A percentile compares a stretch with the other conserved stretches of the same genome.
These are phyloP conservation scores for Archivesica marissinica DNA, from an alignment of 1,140 invertebrate species.

Conservation along the genomic window DNA sequence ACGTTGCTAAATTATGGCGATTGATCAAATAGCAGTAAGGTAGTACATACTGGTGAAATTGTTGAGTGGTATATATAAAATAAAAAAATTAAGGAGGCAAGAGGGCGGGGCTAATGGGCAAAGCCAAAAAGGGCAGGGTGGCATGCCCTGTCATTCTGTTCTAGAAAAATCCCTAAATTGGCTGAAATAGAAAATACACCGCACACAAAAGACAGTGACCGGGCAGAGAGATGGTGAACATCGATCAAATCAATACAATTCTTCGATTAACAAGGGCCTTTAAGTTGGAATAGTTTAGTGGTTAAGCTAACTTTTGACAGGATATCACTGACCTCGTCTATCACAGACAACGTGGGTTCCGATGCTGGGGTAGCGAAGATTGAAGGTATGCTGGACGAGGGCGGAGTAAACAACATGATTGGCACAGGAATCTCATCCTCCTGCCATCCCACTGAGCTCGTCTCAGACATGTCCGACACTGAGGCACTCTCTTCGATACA, in stretches of 20 bases:
- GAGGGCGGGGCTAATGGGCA: too few relatives aligned
- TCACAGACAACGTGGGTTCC: conserved; percentile 59
- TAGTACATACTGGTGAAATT: too few relatives aligned
- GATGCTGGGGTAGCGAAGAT: conserved; percentile 60
- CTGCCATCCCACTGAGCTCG: background rate
- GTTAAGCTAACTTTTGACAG: conserved; percentile 37
- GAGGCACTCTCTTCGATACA: background rate
- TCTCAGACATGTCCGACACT: conserved; percentile 8
- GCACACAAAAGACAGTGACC: too few relatives aligned
- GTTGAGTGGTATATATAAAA: too few relatives aligned
- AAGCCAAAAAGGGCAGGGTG: too few relatives aligned
- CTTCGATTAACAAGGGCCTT: background rate
- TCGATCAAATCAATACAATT: background rate
- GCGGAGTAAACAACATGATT: conserved; percentile 55
- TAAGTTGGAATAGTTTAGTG: background rate
- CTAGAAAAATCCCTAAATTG: too few relatives aligned
- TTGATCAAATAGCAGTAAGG: too few relatives aligned
- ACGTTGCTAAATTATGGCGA: too few relatives aligned
- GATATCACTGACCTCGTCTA: conserved; percentile 63
- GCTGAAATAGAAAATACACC: too few relatives aligned
- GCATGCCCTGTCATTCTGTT: too few relatives aligned
- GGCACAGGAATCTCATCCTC: background rate
- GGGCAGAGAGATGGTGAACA: too few relatives aligned
- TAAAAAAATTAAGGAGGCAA: too few relatives aligned
- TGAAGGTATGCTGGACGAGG: conserved; percentile 48